These are phyloP conservation scores for Latrodectus geometricus DNA, from an alignment of 1,140 invertebrate genomes.

Conservation along the genomic window DNA sequence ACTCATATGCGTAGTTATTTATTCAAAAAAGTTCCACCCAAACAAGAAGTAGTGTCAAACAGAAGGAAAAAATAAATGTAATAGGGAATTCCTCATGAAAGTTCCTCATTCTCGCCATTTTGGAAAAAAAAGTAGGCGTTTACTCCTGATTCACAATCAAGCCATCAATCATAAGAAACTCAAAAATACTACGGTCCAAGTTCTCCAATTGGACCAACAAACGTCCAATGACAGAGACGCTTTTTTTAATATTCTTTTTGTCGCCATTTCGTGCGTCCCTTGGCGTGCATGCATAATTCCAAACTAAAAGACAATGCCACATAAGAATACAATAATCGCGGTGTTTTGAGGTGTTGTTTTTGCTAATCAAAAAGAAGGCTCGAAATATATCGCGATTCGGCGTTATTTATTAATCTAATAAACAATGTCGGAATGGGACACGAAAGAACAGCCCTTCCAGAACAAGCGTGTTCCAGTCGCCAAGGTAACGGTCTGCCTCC, in stretches of 20 bases:
- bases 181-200: constrained; percentile 12
- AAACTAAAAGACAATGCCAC: constrained; percentile 44
- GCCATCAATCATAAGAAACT: constrained; percentile 34
- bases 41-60: not conserved
- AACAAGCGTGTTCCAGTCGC: constrained; percentile 21
- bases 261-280: constrained; percentile 18
- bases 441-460: not conserved
- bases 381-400: constrained; percentile 16
- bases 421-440: constrained; percentile 28
- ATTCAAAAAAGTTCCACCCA: not conserved
- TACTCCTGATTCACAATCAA: constrained; percentile 18
- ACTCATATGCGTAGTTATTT: not conserved
- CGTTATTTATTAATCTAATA: constrained; percentile 50
- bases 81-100: not conserved
- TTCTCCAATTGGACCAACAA: constrained; percentile 34
- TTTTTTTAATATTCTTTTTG: not conserved
- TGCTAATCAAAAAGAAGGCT: constrained; percentile 39
- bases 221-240: constrained; percentile 11
- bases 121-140: constrained; percentile 33
- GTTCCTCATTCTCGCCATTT: constrained; percentile 3
- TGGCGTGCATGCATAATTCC: constrained; percentile 44
- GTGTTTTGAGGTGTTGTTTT: constrained; percentile 36
- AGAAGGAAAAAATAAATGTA: not conserved
- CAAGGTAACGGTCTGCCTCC: constrained; percentile 37
- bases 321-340: constrained; percentile 53